These are phyloP conservation scores for Cephus pygmeus DNA, from an alignment of 2,888 invertebrate genomes.

Conservation along the genomic window DNA sequence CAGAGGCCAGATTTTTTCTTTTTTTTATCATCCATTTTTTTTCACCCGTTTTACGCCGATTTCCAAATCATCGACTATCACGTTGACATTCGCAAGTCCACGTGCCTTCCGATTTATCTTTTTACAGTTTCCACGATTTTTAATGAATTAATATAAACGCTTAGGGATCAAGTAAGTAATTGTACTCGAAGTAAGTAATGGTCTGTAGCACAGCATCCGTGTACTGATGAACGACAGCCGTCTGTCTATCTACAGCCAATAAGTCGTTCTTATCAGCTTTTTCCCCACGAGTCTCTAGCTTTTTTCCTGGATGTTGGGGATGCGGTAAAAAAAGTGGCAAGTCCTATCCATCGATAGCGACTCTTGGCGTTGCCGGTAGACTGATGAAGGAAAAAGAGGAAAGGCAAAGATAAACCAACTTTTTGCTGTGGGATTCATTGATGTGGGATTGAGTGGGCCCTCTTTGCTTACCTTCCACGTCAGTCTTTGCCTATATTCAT, in stretches of 20 bases:
- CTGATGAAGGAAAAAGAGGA: conserved; percentile 49
- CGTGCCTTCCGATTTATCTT: background rate
- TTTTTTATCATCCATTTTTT: background rate
- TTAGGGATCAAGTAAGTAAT: background rate
- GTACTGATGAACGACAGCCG: conserved; percentile 50
- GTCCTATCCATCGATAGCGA: conserved; percentile 49
- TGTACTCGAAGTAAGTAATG: background rate
- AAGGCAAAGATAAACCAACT: conserved; percentile 41
- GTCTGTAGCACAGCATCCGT: background rate
- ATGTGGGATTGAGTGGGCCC: background rate
- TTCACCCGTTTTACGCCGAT: background rate
- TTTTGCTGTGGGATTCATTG: conserved; percentile 7
- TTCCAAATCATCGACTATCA: background rate
- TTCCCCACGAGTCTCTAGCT: conserved; percentile 33
- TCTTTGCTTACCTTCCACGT: background rate
- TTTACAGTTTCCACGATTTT: background rate
- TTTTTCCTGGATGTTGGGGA: conserved; percentile 24
- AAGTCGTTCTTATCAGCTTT: conserved; percentile 48
- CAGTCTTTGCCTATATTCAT: background rate
- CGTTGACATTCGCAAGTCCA: background rate
- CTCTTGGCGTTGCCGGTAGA: conserved; percentile 44
- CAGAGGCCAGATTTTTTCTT: background rate
- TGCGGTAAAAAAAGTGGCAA: conserved; percentile 32
- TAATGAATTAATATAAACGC: background rate
- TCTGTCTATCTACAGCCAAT: conserved; percentile 51